Percentiles rank a stretch among this genome's conserved stretches.
Evolutionary conservation across 2,113 vertebrate species (phyloP).

Genomic region (Nannospalax galili): DNA sequence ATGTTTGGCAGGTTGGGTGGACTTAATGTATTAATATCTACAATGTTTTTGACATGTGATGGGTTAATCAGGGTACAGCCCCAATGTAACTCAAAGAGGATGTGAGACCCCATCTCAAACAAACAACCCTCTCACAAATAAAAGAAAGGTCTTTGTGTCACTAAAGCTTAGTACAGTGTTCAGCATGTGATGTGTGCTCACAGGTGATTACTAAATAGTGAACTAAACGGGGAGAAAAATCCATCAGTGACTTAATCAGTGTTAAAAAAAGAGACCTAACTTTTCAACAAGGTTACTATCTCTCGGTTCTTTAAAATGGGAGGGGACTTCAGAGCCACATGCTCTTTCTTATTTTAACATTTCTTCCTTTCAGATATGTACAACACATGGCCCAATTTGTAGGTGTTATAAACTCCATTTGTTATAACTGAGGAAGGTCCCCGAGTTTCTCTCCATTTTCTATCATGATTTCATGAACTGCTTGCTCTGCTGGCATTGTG

Average conservation of each 20-base stretch:
- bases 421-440: not conserved
- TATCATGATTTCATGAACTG: constrained; percentile 34
- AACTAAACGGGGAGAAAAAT: not conserved
- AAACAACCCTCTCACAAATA: not conserved
- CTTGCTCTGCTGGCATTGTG: constrained; percentile 35
- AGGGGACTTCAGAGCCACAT: not conserved
- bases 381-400: no score
- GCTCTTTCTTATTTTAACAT: not conserved
- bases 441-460: not conserved
- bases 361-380: constrained; percentile 23
- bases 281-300: constrained; percentile 1
- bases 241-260: not conserved
- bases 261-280: not conserved
- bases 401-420: not conserved
- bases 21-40: not conserved
- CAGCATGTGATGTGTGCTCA: not conserved
- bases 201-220: not conserved
- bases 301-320: not conserved
- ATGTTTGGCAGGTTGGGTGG: not conserved
- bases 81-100: not conserved
- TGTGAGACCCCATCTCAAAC: not conserved
- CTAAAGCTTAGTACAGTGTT: not conserved
- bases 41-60: not conserved
- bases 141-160: not conserved
- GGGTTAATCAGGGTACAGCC: not conserved